Conservation (phyloP, 2,888 invertebrate species). For the Lymantria monacha region DNA sequence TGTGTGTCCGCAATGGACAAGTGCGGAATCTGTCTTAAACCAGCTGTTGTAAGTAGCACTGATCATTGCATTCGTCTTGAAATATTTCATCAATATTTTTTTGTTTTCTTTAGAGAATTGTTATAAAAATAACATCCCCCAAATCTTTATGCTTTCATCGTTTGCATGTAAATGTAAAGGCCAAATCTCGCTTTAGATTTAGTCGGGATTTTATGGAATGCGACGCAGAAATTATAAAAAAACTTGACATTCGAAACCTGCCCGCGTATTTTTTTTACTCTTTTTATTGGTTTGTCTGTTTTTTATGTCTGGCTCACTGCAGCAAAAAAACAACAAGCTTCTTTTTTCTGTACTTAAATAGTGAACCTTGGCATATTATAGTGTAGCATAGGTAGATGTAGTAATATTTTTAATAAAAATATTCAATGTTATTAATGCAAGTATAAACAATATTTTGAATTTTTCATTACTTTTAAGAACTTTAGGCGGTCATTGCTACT, state of each 20-base stretch:
- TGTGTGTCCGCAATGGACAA: conserved; percentile 64
- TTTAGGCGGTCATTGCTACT: no score
- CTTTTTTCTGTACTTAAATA: conserved; percentile 55
- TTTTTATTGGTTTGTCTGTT: conserved; percentile 60
- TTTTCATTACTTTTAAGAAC: no score
- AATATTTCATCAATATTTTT: conserved; percentile 60
- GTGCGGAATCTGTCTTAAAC: conserved; percentile 75
- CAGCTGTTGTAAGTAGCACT: conserved; percentile 66
- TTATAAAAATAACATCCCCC: conserved; percentile 65
- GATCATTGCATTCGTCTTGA: conserved; percentile 45
- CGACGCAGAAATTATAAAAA: conserved; percentile 50
- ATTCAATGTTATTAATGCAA: no score
- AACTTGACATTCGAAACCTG: conserved; percentile 72
- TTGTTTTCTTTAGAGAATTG: conserved; percentile 74
- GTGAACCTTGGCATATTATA: conserved; percentile 57
- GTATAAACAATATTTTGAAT: no score
- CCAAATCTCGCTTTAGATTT: conserved; percentile 20
- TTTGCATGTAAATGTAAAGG: conserved; percentile 9
- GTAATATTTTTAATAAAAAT: not conserved
- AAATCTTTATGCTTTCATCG: conserved; percentile 24
- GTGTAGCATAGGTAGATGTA: conserved; percentile 17
- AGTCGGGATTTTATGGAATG: conserved; percentile 22
- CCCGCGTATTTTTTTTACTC: conserved; percentile 77
- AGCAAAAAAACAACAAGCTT: conserved; percentile 63
- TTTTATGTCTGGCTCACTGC: conserved; percentile 77